These are phyloP conservation scores for Bugulina stolonifera DNA, from an alignment of 2,888 invertebrate genomes.

Conservation along the genomic window DNA sequence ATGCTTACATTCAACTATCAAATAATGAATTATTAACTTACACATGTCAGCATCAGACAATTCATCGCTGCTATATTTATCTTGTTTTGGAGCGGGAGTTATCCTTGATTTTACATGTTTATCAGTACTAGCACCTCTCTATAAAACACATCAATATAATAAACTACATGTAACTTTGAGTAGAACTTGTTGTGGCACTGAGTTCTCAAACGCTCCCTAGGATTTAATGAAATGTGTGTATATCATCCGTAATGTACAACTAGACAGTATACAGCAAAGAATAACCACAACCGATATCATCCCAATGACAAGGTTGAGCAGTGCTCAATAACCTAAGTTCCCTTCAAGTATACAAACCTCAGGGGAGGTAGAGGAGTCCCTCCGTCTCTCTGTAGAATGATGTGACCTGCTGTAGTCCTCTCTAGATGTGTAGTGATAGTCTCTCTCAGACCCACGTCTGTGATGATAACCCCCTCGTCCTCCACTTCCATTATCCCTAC, in stretches of 20 bases:
- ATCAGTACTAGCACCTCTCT: background rate
- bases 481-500: background rate
- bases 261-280: no score
- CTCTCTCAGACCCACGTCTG: background rate
- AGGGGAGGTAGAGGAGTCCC: slow-evolving; percentile 2
- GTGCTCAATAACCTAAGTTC: no score
- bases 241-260: no score
- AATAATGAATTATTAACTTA: background rate
- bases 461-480: background rate
- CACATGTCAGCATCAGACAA: background rate
- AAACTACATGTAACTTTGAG: background rate
- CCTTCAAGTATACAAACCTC: background rate
- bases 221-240: no score
- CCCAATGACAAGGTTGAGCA: no score
- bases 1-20: background rate
- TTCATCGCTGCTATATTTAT: background rate
- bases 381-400: background rate
- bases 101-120: background rate
- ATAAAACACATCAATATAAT: no score
- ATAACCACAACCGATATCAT: no score
- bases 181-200: background rate
- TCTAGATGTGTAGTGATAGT: background rate
- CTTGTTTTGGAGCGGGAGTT: background rate
- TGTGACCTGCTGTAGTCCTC: background rate
- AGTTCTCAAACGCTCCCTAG: no score